Conservation (phyloP, 2,113 vertebrate species). For the Paramormyrops kingsleyae region DNA sequence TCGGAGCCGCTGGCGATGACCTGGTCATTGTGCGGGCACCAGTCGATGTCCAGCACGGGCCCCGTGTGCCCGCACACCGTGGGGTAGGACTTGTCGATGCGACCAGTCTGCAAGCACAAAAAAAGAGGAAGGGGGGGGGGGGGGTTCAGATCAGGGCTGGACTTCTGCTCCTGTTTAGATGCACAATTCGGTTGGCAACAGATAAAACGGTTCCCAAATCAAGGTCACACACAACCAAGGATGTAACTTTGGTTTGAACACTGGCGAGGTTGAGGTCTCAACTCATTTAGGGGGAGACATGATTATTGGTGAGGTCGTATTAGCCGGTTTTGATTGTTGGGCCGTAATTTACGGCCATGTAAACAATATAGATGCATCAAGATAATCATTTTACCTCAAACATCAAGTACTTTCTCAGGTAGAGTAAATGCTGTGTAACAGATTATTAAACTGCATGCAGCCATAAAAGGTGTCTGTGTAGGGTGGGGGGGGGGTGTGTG, state of each 20-base stretch:
- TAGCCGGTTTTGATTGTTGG: too few relatives aligned
- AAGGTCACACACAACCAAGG: neutral
- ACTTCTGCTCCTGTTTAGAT: neutral
- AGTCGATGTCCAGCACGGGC: conserved; percentile 92
- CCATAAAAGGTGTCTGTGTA: neutral
- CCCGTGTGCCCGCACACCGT: conserved; percentile 95
- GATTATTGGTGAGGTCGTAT: too few relatives aligned
- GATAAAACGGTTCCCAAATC: neutral
- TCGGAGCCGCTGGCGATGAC: conserved; percentile 93
- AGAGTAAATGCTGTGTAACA: too few relatives aligned
- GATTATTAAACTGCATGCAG: neutral
- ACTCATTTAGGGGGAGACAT: too few relatives aligned
- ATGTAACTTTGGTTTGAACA: too few relatives aligned
- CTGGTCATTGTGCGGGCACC: conserved; percentile 94
- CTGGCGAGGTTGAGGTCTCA: too few relatives aligned
- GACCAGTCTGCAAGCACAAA: conserved; percentile 60
- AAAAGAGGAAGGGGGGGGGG: neutral
- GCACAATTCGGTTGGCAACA: neutral
- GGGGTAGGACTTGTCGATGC: conserved; percentile 85
- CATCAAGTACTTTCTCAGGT: too few relatives aligned
- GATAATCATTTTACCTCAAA: neutral
- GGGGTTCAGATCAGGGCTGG: neutral
- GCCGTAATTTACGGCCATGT: too few relatives aligned
- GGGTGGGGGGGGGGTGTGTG: neutral
- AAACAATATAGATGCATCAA: neutral